These are phyloP conservation scores for Aplysia californica DNA, from an alignment of 1,140 invertebrate genomes.

Conservation along the genomic window DNA sequence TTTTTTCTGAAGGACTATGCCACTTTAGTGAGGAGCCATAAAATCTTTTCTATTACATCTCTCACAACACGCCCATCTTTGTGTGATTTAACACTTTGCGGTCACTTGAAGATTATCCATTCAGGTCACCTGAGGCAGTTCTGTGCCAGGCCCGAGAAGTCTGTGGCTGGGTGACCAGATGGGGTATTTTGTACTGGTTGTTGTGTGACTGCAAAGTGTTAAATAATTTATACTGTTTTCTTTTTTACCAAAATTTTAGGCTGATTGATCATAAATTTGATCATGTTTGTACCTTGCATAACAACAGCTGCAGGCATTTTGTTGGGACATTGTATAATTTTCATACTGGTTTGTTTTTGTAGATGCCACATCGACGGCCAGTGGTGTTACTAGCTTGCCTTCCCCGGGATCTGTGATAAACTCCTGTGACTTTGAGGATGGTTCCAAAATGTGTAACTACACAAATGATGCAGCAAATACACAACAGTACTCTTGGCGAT, in stretches of 20 bases:
- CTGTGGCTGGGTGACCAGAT: not conserved
- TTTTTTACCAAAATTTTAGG: not conserved
- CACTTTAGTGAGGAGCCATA: too few relatives aligned
- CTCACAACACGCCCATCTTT: too few relatives aligned
- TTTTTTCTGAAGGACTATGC: too few relatives aligned
- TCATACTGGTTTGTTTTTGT: not conserved
- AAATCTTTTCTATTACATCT: too few relatives aligned
- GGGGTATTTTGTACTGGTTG: too few relatives aligned
- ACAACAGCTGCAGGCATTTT: not conserved
- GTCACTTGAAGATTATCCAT: not conserved
- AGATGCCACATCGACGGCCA: not conserved
- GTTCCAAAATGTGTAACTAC: slow-evolving; percentile 41
- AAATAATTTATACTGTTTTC: too few relatives aligned
- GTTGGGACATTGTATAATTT: not conserved
- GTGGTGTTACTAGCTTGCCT: slow-evolving; percentile 1
- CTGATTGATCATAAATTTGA: not conserved
- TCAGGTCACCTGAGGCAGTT: not conserved
- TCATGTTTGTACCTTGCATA: not conserved
- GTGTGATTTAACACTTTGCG: too few relatives aligned
- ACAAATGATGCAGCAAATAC: slow-evolving; percentile 36
- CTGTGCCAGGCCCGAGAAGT: too few relatives aligned
- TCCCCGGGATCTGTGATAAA: not conserved
- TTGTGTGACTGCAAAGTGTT: too few relatives aligned
- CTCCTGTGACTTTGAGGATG: slow-evolving; percentile 43
- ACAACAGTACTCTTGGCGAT: slow-evolving; percentile 25